Conservation (phyloP, 2,888 invertebrate species). For the Perizoma flavofasciatum region DNA sequence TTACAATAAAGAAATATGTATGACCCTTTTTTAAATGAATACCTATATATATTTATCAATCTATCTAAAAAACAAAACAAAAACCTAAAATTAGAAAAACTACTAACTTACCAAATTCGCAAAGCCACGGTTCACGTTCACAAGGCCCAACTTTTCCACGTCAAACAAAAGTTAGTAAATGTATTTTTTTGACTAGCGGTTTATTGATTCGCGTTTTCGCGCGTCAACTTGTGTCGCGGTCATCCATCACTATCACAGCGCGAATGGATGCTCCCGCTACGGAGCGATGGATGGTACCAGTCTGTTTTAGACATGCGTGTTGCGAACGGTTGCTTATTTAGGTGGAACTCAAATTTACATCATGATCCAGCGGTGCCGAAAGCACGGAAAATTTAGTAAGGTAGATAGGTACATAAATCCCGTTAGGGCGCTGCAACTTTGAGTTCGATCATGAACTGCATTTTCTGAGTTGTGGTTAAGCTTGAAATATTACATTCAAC, state of each 20-base stretch:
- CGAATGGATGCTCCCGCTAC: slow-evolving; percentile 35
- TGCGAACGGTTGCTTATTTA: slow-evolving; percentile 36
- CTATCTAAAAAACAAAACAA: neutral
- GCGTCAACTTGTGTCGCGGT: slow-evolving; percentile 42
- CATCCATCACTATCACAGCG: slow-evolving; percentile 40
- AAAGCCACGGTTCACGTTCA: neutral
- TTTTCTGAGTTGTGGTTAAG: too few relatives aligned
- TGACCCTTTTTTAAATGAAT: too few relatives aligned
- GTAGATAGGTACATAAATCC: too few relatives aligned
- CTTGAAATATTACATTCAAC: too few relatives aligned
- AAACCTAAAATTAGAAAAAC: neutral
- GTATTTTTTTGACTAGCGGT: neutral
- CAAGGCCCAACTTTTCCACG: neutral
- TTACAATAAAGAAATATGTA: too few relatives aligned
- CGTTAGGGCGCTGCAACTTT: too few relatives aligned
- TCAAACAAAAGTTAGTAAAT: neutral
- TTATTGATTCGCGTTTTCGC: slow-evolving; percentile 17
- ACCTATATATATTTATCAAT: neutral
- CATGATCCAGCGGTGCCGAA: too few relatives aligned
- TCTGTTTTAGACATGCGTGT: slow-evolving; percentile 63
- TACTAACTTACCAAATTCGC: slow-evolving; percentile 6
- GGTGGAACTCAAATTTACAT: too few relatives aligned
- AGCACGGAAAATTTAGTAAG: too few relatives aligned
- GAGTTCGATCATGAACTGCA: too few relatives aligned
- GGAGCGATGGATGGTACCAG: slow-evolving; percentile 43